These are phyloP conservation scores for Amphimallon solstitiale DNA, from an alignment of 2,888 invertebrate species.

Conservation along the genomic window DNA sequence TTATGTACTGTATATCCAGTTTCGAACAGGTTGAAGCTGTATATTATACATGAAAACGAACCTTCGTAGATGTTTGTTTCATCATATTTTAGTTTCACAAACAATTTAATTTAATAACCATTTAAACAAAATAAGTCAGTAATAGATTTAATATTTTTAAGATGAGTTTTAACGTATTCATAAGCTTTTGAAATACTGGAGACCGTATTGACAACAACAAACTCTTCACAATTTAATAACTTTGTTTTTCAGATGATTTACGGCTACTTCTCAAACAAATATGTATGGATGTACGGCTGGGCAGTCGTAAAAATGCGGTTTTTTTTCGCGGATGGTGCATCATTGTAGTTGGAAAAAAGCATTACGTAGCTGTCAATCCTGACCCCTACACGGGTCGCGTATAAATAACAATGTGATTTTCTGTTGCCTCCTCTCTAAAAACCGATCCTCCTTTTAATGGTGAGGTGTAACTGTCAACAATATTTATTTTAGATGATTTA, in stretches of 20 bases:
- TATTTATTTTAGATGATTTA: slow-evolving; percentile 64
- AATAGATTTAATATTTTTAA: no score
- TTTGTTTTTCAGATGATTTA: slow-evolving; percentile 32
- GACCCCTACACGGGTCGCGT: slow-evolving; percentile 49
- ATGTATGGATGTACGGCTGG: slow-evolving; percentile 12
- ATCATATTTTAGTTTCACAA: no score
- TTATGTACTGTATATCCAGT: no score
- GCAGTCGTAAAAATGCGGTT: slow-evolving; percentile 25
- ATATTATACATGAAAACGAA: no score
- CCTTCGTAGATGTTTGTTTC: no score
- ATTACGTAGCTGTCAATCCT: slow-evolving; percentile 43
- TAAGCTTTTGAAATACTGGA: no score
- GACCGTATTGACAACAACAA: no score
- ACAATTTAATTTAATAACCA: no score
- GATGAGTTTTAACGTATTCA: no score
- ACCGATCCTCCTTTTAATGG: slow-evolving; percentile 41
- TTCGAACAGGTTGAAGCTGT: no score
- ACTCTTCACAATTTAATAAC: slow-evolving; percentile 18
- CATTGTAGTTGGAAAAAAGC: slow-evolving; percentile 14
- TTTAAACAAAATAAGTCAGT: no score
- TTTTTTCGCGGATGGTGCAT: slow-evolving; percentile 17
- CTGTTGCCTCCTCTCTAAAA: slow-evolving; percentile 56
- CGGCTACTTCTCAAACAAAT: slow-evolving; percentile 22
- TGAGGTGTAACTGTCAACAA: slow-evolving; percentile 59
- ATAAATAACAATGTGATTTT: slow-evolving; percentile 60